These are phyloP conservation scores for Cephus spinipes DNA, from an alignment of 2,888 invertebrate genomes.

Conservation along the genomic window DNA sequence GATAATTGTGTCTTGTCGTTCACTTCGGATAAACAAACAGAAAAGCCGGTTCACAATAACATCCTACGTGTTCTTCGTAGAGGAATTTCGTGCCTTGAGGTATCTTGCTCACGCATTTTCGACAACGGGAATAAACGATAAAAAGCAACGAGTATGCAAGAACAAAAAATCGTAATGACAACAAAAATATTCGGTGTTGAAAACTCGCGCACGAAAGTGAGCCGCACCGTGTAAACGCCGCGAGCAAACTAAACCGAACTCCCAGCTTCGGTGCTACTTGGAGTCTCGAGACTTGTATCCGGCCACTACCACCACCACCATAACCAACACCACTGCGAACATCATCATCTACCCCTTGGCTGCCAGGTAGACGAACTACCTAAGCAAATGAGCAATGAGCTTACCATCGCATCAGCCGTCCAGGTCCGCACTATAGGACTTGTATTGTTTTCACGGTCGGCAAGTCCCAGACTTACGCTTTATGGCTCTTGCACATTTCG, in stretches of 20 bases:
- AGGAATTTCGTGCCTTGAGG: background rate
- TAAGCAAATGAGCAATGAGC: background rate
- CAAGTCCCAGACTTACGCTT: background rate
- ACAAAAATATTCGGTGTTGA: background rate
- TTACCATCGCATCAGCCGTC: background rate
- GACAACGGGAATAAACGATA: background rate
- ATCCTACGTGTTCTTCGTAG: background rate
- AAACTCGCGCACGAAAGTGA: conserved; percentile 11
- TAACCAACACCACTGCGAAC: background rate
- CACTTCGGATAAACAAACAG: background rate
- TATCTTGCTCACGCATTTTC: background rate
- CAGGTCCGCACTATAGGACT: background rate
- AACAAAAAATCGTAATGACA: background rate
- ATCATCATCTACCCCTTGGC: conserved; percentile 8
- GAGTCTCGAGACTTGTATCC: conserved; percentile 32
- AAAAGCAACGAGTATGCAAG: background rate
- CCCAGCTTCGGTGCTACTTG: conserved; percentile 31
- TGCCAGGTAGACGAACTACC: conserved; percentile 10
- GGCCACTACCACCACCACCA: conserved; percentile 36
- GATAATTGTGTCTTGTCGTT: background rate
- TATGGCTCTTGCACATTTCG: background rate
- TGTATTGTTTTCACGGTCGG: background rate
- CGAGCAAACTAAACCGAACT: conserved; percentile 57
- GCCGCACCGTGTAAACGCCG: conserved; percentile 54
- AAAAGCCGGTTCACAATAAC: background rate